Conservation (phyloP, 2,797 vertebrate genomes). For the Borostomias antarcticus region DNA sequence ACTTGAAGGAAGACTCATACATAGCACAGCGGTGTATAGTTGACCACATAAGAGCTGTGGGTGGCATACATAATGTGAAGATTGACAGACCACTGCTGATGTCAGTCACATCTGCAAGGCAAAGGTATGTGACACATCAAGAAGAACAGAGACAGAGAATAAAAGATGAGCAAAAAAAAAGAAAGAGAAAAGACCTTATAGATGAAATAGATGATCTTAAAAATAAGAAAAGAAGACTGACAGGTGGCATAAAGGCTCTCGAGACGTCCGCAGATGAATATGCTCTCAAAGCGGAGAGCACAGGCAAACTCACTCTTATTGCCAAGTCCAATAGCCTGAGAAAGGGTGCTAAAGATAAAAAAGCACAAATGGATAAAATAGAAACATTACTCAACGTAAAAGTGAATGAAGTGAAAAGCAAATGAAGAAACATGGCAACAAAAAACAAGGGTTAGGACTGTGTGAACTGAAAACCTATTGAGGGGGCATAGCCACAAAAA, state of each 20-base stretch:
- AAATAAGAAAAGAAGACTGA: neutral
- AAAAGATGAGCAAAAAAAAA: neutral
- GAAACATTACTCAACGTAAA: neutral
- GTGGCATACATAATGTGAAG: too few relatives aligned
- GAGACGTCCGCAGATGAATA: neutral
- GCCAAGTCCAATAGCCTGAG: conserved; percentile 3
- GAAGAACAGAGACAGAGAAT: conserved; percentile 2
- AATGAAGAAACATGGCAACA: neutral
- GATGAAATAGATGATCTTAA: conserved; percentile 10
- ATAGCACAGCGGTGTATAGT: too few relatives aligned
- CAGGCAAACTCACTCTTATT: conserved; percentile 5
- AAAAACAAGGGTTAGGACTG: neutral
- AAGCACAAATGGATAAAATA: neutral
- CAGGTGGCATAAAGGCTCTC: neutral
- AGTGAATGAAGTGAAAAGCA: neutral
- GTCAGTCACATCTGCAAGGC: neutral
- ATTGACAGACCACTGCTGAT: neutral
- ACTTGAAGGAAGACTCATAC: neutral
- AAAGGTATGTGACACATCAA: neutral
- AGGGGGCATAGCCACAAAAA: neutral
- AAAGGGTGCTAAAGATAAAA: conserved; percentile 2
- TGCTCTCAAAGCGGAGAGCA: conserved; percentile 1
- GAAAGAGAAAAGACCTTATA: neutral
- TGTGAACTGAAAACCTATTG: neutral
- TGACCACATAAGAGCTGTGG: too few relatives aligned